phyloP scores from a whole-genome alignment of 2,113 vertebrate genomes.

The Xiphias gladius region DNA sequence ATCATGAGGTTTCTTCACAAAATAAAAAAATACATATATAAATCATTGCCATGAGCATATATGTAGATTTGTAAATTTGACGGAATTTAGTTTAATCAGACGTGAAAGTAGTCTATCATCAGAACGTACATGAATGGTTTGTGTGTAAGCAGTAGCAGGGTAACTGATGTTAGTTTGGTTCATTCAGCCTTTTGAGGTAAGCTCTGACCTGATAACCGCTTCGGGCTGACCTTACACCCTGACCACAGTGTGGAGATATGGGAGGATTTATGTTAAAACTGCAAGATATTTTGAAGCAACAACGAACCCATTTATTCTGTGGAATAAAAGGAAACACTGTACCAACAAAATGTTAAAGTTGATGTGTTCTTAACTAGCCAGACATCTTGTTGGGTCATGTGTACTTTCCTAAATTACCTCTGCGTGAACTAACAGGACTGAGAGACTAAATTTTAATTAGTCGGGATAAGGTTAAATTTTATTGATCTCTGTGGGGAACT shows the following conservation, averaged over 20 bases:
- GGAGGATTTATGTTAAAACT: background rate
- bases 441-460: slow-evolving; percentile 59
- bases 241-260: background rate
- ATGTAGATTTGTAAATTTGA: background rate
- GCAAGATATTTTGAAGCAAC: background rate
- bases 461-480: slow-evolving; percentile 41
- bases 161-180: background rate
- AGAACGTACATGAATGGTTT: background rate
- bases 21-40: background rate
- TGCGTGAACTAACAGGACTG: slow-evolving; percentile 41
- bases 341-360: background rate
- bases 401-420: slow-evolving; percentile 49
- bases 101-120: background rate
- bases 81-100: background rate
- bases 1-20: background rate
- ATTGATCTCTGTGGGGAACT: slow-evolving; percentile 50
- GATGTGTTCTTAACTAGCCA: slow-evolving; percentile 40
- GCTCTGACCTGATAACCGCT: background rate
- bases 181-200: background rate
- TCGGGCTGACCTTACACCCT: background rate
- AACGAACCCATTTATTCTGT: slow-evolving; percentile 11
- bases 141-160: background rate
- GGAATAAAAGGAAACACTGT: background rate
- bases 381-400: slow-evolving; percentile 15
- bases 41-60: background rate